These are phyloP conservation scores for Lycorma delicatula DNA, from an alignment of 1,140 invertebrate genomes.

Conservation along the genomic window DNA sequence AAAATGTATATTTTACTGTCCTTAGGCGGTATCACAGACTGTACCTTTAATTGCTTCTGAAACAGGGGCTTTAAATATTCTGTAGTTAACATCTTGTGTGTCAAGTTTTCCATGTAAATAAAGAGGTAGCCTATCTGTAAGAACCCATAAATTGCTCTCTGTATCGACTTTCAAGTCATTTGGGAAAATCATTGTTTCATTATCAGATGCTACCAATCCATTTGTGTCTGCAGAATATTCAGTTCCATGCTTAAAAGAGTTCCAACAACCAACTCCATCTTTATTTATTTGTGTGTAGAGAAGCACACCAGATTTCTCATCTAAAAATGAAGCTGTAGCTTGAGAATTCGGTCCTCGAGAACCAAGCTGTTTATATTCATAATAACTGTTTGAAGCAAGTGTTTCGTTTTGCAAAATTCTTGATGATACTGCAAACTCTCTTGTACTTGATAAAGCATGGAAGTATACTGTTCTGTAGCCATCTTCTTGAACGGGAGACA, in stretches of 20 bases:
- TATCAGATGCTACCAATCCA: slow-evolving; percentile 56
- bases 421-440: slow-evolving; percentile 51
- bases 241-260: slow-evolving; percentile 43
- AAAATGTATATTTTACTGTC: no score
- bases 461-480: slow-evolving; percentile 66
- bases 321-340: slow-evolving; percentile 61
- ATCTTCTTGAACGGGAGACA: slow-evolving; percentile 46
- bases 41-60: slow-evolving; percentile 58
- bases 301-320: slow-evolving; percentile 57
- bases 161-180: slow-evolving; percentile 68
- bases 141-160: slow-evolving; percentile 59
- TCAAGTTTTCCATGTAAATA: slow-evolving; percentile 60
- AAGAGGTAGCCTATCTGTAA: slow-evolving; percentile 58
- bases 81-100: slow-evolving; percentile 57
- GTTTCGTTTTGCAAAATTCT: slow-evolving; percentile 56
- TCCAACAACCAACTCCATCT: slow-evolving; percentile 70
- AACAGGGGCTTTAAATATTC: slow-evolving; percentile 55
- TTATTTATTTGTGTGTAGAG: slow-evolving; percentile 67
- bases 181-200: slow-evolving; percentile 63
- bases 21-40: slow-evolving; percentile 47
- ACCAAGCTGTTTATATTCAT: slow-evolving; percentile 57
- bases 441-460: slow-evolving; percentile 62
- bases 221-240: slow-evolving; percentile 25
- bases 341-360: slow-evolving; percentile 60
- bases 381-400: slow-evolving; percentile 45